Evolutionary conservation across 92 coral and sea anemone genomes (phyloP).

Genomic region (Epizoanthus stellaris): DNA sequence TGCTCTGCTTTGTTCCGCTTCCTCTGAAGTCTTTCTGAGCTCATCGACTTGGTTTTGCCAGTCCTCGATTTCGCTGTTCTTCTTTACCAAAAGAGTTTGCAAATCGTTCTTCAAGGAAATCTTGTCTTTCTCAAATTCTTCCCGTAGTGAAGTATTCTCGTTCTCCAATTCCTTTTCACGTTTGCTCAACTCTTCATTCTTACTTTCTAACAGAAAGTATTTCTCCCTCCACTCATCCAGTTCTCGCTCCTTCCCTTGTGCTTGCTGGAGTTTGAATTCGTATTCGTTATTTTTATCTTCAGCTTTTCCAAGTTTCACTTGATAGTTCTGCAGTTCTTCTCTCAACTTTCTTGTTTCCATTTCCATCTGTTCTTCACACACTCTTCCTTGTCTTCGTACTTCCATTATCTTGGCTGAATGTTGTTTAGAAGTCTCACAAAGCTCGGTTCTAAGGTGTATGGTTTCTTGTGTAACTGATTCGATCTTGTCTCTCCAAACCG

Average conservation of each 20-base stretch:
- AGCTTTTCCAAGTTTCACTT: constrained; percentile 65
- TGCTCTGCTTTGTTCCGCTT: constrained; percentile 23
- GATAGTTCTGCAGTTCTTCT: constrained; percentile 55
- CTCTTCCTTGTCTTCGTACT: constrained; percentile 61
- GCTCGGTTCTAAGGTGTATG: constrained; percentile 61
- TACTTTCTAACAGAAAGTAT: constrained; percentile 22
- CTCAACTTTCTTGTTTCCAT: constrained; percentile 64
- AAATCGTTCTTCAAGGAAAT: constrained; percentile 33
- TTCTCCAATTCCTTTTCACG: constrained; percentile 30
- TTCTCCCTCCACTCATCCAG: constrained; percentile 28
- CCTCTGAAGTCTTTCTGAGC: constrained; percentile 33
- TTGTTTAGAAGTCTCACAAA: constrained; percentile 72
- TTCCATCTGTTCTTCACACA: constrained; percentile 61
- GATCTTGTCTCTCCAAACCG: constrained; percentile 74
- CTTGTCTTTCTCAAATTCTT: constrained; percentile 25
- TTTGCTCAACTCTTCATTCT: constrained; percentile 46
- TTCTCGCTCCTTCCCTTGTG: constrained; percentile 40
- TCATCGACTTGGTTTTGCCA: constrained; percentile 40
- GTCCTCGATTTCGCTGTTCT: constrained; percentile 23
- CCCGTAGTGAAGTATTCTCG: neutral
- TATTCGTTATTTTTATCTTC: constrained; percentile 51
- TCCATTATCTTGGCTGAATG: constrained; percentile 77
- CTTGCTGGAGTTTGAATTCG: constrained; percentile 48
- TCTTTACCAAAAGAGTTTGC: constrained; percentile 28
- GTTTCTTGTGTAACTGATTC: constrained; percentile 68